A percentile compares a stretch with the other conserved stretches of the same genome.
Evolutionary conservation across 2,113 vertebrate genomes (phyloP).

Genomic region (Glaucidium brasilianum): DNA sequence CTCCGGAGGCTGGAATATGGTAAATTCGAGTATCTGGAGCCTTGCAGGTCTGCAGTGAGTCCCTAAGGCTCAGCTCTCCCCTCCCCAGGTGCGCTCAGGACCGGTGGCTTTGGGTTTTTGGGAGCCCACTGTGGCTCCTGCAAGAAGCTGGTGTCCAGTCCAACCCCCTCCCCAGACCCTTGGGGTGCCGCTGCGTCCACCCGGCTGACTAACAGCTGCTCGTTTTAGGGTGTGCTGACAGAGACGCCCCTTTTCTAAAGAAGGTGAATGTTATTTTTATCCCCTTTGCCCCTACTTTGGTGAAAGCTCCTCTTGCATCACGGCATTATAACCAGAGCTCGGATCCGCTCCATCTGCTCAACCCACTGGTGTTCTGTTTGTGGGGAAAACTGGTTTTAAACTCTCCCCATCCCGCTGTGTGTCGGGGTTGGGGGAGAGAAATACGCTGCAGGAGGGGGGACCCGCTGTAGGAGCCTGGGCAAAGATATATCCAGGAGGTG

Average conservation of each 20-base stretch:
- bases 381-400: not conserved
- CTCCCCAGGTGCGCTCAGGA: too few species aligned
- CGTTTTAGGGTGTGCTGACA: not conserved
- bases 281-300: not conserved
- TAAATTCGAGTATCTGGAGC: not conserved
- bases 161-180: not conserved
- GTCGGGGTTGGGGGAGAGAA: not conserved
- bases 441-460: not conserved
- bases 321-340: not conserved
- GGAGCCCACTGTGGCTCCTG: not conserved
- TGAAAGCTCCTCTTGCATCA: not conserved
- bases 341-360: not conserved
- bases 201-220: not conserved
- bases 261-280: not conserved
- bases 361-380: not conserved
- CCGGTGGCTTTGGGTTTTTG: not conserved
- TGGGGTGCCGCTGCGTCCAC: not conserved
- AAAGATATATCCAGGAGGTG: not conserved
- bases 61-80: not conserved
- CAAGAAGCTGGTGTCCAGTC: not conserved
- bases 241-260: not conserved
- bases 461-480: not conserved
- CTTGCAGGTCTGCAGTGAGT: rapidly evolving
- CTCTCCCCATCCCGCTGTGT: too few species aligned
- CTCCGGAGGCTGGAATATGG: not conserved